These are phyloP conservation scores for Haliclona indistincta DNA, from an alignment of 37 sponge, comb jelly and placozoan genomes.

Conservation along the genomic window DNA sequence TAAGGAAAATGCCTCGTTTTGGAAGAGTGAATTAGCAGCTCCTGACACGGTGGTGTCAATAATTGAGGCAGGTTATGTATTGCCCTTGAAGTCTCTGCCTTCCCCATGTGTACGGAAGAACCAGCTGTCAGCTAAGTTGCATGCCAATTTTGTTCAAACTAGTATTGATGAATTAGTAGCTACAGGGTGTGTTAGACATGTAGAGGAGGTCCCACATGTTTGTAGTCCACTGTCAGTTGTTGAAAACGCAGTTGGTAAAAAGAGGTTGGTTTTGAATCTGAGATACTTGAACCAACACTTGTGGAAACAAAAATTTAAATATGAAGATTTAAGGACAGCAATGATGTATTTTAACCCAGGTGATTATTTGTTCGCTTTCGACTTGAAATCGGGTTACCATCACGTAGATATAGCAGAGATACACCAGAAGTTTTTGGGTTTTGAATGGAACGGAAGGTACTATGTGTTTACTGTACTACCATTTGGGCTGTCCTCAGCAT, in stretches of 20 bases:
- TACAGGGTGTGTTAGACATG: background rate
- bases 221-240: conserved; percentile 46
- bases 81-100: background rate
- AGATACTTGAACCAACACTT: conserved; percentile 14
- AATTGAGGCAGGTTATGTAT: background rate
- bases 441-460: conserved; percentile 17
- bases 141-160: background rate
- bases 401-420: conserved; percentile 20
- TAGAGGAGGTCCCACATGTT: conserved; percentile 7
- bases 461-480: conserved; percentile 39
- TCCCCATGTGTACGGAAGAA: background rate
- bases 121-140: background rate
- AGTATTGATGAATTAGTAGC: conserved; percentile 4
- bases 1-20: background rate
- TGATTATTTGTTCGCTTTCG: conserved; percentile 29
- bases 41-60: background rate
- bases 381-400: conserved; percentile 36
- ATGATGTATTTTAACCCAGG: conserved; percentile 3
- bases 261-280: conserved; percentile 25
- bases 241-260: conserved; percentile 4
- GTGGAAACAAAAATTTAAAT: conserved; percentile 33
- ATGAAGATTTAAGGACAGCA: conserved; percentile 30
- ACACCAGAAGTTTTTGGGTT: conserved; percentile 28
- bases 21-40: background rate
- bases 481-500: conserved; percentile 38